Base-by-base conservation (phyloP, 1,140 invertebrate species). In the Lethrus apterus region DNA sequence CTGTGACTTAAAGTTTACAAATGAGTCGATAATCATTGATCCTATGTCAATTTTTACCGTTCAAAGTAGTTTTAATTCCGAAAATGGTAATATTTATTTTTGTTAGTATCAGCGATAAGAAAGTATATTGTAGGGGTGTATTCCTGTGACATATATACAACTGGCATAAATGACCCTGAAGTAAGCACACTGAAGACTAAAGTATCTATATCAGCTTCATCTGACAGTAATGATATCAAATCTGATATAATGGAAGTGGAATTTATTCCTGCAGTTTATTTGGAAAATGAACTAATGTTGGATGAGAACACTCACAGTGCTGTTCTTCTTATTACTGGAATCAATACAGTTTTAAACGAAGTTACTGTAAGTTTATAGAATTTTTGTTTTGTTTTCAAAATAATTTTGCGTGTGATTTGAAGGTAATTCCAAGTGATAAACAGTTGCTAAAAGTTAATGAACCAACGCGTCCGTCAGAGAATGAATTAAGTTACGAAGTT, bases 1-100 rank as follows among this genome's bases (percentile, higher is more conserved):
- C n/a, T 65, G 63, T 46, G 51, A 51, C 8, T 49, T 64, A 15
- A 30, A 45, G 14, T 64, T 63, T 46, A 55, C 56, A 0, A 63
- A 58, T 51, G 23, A 46, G 31, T 44, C 47, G 11, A 20, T 51
- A 11, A 19, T 42, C 2, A 48, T 62, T 11, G 42, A 50, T 7
- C 42, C 49, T 10, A 20, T 54, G 7, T 38, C 55, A 30, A 21
- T 65, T 9, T 65, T 62, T 40, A 50, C 50, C 17, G 50, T 63
- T 17, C 36, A 52, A 7, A 62, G 50, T 32, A 55, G 52, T 44
- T 64, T 63, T 51, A 51, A 60, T 20, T 48, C 50, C 0, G 49
- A 60, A 38, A 55, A 56, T 51, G 63, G 62, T 61, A 40, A 46
- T 0, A 38, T 35, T 19, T n/a, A 10, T 21, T 21, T 10, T 21